These are phyloP conservation scores for Cottoperca gobio DNA, from an alignment of 2,797 vertebrate species.

Conservation along the genomic window DNA sequence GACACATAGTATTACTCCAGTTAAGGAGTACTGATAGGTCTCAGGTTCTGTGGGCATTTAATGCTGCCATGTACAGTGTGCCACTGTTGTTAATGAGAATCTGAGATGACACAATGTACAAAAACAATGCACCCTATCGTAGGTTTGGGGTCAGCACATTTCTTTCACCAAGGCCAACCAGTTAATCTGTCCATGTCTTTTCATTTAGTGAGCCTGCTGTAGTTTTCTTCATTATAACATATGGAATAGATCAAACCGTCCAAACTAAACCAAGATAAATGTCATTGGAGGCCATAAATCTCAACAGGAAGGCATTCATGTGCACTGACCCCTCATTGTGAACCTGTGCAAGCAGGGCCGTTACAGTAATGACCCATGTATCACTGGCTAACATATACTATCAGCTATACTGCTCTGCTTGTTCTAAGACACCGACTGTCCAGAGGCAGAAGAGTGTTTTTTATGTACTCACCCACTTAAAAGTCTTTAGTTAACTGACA, in stretches of 20 bases:
- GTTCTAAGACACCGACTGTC: neutral
- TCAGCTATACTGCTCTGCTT: neutral
- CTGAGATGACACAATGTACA: neutral
- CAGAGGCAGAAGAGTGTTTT: conserved; percentile 6
- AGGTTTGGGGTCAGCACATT: neutral
- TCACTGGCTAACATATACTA: conserved; percentile 5
- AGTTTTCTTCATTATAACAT: conserved; percentile 14
- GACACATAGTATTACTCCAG: neutral
- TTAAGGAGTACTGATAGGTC: neutral
- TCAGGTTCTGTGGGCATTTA: neutral
- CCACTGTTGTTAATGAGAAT: neutral
- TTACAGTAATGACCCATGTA: conserved; percentile 23
- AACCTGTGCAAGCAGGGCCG: conserved; percentile 35
- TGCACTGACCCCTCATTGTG: conserved; percentile 47
- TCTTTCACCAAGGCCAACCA: too few relatives aligned
- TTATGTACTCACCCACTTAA: neutral
- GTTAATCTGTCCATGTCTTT: neutral
- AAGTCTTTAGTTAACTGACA: neutral
- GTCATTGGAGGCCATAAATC: conserved; percentile 16
- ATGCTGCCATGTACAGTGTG: conserved; percentile 5
- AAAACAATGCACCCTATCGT: neutral
- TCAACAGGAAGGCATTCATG: conserved; percentile 24
- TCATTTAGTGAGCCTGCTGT: neutral
- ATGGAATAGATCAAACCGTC: neutral
- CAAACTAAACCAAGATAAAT: conserved; percentile 7